Conservation (phyloP, 2,797 vertebrate genomes). For the Melanogrammus aeglefinus region DNA sequence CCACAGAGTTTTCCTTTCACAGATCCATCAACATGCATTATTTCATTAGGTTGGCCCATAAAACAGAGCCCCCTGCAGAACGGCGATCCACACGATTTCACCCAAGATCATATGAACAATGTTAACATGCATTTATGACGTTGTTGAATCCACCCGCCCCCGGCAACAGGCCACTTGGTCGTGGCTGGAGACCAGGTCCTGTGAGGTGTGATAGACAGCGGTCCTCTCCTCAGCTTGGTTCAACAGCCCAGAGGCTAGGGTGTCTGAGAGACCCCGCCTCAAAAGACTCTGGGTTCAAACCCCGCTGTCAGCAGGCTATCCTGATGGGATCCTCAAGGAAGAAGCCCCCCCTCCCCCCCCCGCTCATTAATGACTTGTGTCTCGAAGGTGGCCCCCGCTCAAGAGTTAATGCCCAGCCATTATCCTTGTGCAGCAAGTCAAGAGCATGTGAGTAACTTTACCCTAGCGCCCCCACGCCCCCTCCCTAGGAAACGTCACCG, state of each 20-base stretch:
- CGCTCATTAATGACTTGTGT: background rate
- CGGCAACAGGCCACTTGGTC: slow-evolving; percentile 39
- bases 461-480: slow-evolving; percentile 39
- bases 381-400: slow-evolving; percentile 29
- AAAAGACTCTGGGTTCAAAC: background rate
- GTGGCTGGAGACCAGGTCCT: slow-evolving; percentile 6
- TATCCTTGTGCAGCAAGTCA: slow-evolving; percentile 56
- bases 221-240: too few relatives aligned
- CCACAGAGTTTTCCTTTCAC: slow-evolving; percentile 34
- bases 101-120: background rate
- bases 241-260: too few relatives aligned
- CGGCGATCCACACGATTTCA: slow-evolving; percentile 18
- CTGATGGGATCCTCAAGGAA: background rate
- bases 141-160: slow-evolving; percentile 41
- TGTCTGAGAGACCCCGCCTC: background rate
- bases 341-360: background rate
- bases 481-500: background rate
- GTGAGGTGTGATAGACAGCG: background rate
- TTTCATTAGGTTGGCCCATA: slow-evolving; percentile 20
- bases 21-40: slow-evolving; percentile 42
- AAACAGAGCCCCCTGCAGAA: slow-evolving; percentile 11
- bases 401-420: slow-evolving; percentile 56
- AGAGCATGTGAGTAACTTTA: slow-evolving; percentile 64
- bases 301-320: too few relatives aligned
- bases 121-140: slow-evolving; percentile 37